phyloP scores from a whole-genome alignment of 2,888 invertebrate genomes.

The Scaptodrosophila latifasciaeformis region DNA sequence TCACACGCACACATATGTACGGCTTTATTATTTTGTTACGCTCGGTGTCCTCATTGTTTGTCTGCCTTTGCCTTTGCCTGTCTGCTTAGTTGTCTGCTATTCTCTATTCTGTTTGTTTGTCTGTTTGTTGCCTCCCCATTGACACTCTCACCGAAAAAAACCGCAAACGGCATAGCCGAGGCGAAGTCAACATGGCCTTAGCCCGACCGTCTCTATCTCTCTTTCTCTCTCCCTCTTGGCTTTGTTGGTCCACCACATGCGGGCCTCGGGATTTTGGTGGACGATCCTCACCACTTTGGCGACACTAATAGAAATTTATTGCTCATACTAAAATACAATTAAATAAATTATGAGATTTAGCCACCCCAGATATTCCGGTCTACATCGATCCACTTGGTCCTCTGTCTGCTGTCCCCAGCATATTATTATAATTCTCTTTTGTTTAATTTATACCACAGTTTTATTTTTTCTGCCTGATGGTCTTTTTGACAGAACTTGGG shows the following conservation, averaged over 20 bases:
- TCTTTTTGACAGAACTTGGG: no score
- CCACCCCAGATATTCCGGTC: constrained; percentile 9
- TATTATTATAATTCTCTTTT: constrained; percentile 34
- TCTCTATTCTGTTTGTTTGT: constrained; percentile 12
- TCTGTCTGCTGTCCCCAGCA: no score
- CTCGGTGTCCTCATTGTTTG: constrained; percentile 56
- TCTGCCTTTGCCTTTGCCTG: constrained; percentile 5
- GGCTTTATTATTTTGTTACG: constrained; percentile 62
- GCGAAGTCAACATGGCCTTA: no score
- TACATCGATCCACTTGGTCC: no score
- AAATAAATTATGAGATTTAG: constrained; percentile 67
- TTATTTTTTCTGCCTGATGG: neutral
- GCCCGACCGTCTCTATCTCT: neutral
- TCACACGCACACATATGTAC: constrained; percentile 20
- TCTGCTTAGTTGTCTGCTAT: constrained; percentile 3
- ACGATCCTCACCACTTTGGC: constrained; percentile 6
- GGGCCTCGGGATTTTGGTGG: constrained; percentile 24
- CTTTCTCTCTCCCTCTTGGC: constrained; percentile 8
- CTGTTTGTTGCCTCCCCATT: constrained; percentile 13
- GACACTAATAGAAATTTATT: constrained; percentile 65
- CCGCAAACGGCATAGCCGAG: no score
- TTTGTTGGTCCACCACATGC: constrained; percentile 48
- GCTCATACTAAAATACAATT: constrained; percentile 66
- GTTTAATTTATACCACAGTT: constrained; percentile 25
- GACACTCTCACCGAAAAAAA: constrained; percentile 14